Percentiles rank a stretch among this genome's conserved stretches.
These are phyloP conservation scores for Rotaria magnacalcarata DNA, from an alignment of 2,888 invertebrate genomes.

Conservation along the genomic window DNA sequence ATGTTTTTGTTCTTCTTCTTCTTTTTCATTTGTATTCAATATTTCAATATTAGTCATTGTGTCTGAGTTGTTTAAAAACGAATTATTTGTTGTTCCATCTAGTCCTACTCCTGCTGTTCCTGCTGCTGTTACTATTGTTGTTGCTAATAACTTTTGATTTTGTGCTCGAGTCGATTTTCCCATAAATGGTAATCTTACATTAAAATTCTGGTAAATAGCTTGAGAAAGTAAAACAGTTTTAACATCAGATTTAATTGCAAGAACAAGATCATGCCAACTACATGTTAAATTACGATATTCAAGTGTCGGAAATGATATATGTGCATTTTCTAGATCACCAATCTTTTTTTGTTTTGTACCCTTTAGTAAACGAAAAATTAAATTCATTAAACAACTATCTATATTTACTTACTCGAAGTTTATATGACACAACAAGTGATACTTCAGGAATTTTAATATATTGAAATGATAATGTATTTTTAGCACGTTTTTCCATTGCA, in stretches of 20 bases:
- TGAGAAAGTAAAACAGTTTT: conserved; percentile 41
- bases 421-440: conserved; percentile 71
- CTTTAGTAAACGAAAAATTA: neutral
- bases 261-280: conserved; percentile 94
- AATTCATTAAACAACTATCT: neutral
- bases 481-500: conserved; percentile 76
- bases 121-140: neutral
- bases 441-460: conserved; percentile 97
- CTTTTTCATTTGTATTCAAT: neutral
- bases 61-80: neutral
- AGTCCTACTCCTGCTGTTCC: neutral
- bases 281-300: conserved; percentile 98
- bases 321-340: conserved; percentile 87
- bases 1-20: neutral
- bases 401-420: conserved; percentile 52
- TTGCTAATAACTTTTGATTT: conserved; percentile 6
- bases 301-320: conserved; percentile 84
- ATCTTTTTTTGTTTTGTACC: conserved; percentile 70
- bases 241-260: conserved; percentile 57
- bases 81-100: neutral
- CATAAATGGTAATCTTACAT: conserved; percentile 18
- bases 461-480: conserved; percentile 94
- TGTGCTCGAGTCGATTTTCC: neutral
- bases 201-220: conserved; percentile 2
- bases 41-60: neutral